Evolutionary conservation across 23 tunicate species (phyloP).

Genomic region (Botrylloides violaceus): DNA sequence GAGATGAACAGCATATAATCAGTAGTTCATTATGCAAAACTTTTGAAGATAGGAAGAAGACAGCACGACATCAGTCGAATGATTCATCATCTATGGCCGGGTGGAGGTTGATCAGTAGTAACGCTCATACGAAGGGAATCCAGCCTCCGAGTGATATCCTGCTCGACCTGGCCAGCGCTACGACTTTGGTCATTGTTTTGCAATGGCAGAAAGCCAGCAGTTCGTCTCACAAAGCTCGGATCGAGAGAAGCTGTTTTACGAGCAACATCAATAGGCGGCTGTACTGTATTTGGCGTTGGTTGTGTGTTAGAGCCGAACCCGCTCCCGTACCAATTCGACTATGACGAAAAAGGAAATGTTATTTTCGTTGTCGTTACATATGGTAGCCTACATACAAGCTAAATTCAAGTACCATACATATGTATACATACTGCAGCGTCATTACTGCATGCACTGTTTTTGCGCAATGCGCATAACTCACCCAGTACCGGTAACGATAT

Average conservation of each 20-base stretch:
- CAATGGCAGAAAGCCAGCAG: neutral
- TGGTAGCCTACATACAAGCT: too few relatives aligned
- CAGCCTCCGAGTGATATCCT: conserved; percentile 52
- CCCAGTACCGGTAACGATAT: too few relatives aligned
- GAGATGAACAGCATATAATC: too few relatives aligned
- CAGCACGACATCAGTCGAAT: neutral
- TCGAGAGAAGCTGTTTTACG: conserved; percentile 81
- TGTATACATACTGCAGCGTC: too few relatives aligned
- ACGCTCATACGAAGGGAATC: conserved; percentile 66
- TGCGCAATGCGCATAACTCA: too few relatives aligned
- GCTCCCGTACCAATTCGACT: conserved; percentile 40
- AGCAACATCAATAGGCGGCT: conserved; percentile 35
- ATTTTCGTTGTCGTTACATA: too few relatives aligned
- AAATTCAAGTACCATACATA: too few relatives aligned
- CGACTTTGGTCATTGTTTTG: neutral
- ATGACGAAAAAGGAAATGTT: neutral
- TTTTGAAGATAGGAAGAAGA: neutral
- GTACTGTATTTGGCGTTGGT: conserved; percentile 16
- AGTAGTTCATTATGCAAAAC: neutral
- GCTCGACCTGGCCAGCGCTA: neutral
- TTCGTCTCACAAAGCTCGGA: conserved; percentile 71
- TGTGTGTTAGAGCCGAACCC: conserved; percentile 18
- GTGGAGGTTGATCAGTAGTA: neutral
- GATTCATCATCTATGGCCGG: neutral
- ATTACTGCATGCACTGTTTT: too few relatives aligned